These are phyloP conservation scores for Holotrichia oblita DNA, from an alignment of 1,140 invertebrate species.

Conservation along the genomic window DNA sequence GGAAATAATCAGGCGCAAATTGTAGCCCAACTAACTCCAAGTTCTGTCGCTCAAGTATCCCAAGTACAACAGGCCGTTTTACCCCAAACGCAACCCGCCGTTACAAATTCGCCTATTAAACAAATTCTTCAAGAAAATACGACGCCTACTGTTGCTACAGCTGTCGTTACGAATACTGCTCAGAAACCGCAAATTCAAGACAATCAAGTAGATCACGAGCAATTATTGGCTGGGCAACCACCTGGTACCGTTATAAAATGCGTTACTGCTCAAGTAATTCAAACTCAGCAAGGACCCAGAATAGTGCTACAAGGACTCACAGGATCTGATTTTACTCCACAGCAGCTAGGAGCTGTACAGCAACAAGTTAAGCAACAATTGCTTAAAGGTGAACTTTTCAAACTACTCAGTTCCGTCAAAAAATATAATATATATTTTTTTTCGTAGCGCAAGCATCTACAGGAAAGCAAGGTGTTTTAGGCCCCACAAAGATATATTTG, in stretches of 20 bases:
- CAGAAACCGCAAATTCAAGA: constrained; percentile 38
- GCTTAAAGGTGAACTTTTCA: constrained; percentile 72
- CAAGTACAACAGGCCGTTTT: constrained; percentile 25
- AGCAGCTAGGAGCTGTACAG: constrained; percentile 81
- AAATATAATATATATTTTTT: constrained; percentile 1
- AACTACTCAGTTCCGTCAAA: not conserved
- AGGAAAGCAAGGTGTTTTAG: constrained; percentile 82
- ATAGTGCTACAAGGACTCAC: constrained; percentile 86
- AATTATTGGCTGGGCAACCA: constrained; percentile 78
- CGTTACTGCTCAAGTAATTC: constrained; percentile 83
- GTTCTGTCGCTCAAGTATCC: constrained; percentile 46
- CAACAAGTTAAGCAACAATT: constrained; percentile 89
- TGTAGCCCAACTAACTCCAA: constrained; percentile 70
- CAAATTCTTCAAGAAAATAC: constrained; percentile 41
- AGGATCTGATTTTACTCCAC: constrained; percentile 80
- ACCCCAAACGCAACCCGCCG: constrained; percentile 40
- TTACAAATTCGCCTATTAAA: constrained; percentile 47
- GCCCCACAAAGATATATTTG: constrained; percentile 85
- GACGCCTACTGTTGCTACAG: constrained; percentile 18
- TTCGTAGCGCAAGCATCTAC: constrained; percentile 78
- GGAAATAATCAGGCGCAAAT: constrained; percentile 78
- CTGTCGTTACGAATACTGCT: not conserved
- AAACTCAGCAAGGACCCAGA: constrained; percentile 81
- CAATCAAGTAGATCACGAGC: constrained; percentile 66
- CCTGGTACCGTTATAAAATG: constrained; percentile 88